Percentiles rank a stretch among this genome's conserved stretches.
These are phyloP conservation scores for Drosophila triauraria DNA, from an alignment of 1,140 invertebrate species.

Conservation along the genomic window DNA sequence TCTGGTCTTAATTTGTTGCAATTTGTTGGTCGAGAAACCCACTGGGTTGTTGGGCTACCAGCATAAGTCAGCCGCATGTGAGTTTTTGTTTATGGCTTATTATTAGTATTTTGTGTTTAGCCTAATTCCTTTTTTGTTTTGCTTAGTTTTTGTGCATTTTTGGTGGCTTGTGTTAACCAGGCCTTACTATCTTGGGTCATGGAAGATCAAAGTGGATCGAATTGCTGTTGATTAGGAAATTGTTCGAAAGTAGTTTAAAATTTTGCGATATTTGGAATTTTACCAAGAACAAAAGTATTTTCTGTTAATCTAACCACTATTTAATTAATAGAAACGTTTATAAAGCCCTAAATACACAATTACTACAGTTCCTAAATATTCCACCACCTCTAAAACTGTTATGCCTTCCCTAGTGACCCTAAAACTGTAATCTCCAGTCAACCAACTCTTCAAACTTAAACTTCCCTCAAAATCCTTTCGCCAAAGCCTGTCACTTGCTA, in stretches of 20 bases:
- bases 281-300: not conserved
- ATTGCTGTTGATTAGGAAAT: not conserved
- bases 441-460: not conserved
- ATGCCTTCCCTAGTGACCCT: not conserved
- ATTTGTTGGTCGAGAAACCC: slow-evolving; percentile 62
- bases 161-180: slow-evolving; percentile 16
- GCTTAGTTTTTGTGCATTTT: slow-evolving; percentile 9
- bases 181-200: not conserved
- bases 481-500: slow-evolving; percentile 3
- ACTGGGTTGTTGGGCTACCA: slow-evolving; percentile 31
- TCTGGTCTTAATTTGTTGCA: slow-evolving; percentile 69
- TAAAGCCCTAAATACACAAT: not conserved
- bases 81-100: slow-evolving; percentile 48
- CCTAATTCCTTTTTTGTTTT: slow-evolving; percentile 4
- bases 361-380: not conserved
- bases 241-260: not conserved
- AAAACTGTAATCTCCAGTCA: slow-evolving; percentile 1
- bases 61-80: slow-evolving; percentile 28
- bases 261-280: too few species aligned
- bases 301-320: too few species aligned
- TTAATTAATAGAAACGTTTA: too few species aligned
- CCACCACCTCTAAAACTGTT: not conserved
- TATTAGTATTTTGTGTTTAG: slow-evolving; percentile 49
- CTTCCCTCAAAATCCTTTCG: not conserved
- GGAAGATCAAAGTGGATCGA: not conserved